phyloP scores from a whole-genome alignment of 2,888 invertebrate genomes.

The Sacculina carcini region DNA sequence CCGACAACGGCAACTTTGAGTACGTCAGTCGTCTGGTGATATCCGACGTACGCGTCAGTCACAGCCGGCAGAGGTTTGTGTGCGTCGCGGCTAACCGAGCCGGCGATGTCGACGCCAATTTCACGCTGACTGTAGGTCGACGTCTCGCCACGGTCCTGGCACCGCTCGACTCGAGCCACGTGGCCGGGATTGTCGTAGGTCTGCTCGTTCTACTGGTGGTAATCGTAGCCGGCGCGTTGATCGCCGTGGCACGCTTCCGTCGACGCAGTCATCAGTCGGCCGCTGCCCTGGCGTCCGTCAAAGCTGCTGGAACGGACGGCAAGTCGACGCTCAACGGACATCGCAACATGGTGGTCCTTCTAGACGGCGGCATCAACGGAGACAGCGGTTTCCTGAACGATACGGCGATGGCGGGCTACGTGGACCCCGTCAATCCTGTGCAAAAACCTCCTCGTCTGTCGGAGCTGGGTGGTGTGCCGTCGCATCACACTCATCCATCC shows the following conservation, averaged over 20 bases:
- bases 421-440: constrained; percentile 9
- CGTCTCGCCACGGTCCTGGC: constrained; percentile 7
- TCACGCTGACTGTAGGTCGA: constrained; percentile 31
- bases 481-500: too few relatives aligned
- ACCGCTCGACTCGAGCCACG: constrained; percentile 10
- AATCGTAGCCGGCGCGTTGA: constrained; percentile 6
- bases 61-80: constrained; percentile 50
- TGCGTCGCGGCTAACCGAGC: constrained; percentile 66
- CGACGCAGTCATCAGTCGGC: too few relatives aligned
- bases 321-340: constrained; percentile 8
- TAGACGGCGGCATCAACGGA: neutral
- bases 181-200: constrained; percentile 12
- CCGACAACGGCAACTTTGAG: constrained; percentile 9
- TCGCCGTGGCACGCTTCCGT: constrained; percentile 7
- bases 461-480: constrained; percentile 4
- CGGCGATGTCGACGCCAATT: constrained; percentile 48
- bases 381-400: too few relatives aligned
- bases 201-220: constrained; percentile 9
- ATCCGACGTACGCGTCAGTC: constrained; percentile 43
- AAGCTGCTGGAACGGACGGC: too few relatives aligned
- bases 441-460: constrained; percentile 13
- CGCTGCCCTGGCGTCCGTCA: too few relatives aligned
- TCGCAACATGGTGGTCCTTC: neutral
- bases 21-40: constrained; percentile 54
- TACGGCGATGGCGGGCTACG: constrained; percentile 6